Evolutionary conservation across 2,797 vertebrate species (phyloP), one percentile per base, ranked within the genome.

Genomic region (Micromesistius poutassou): DNA sequence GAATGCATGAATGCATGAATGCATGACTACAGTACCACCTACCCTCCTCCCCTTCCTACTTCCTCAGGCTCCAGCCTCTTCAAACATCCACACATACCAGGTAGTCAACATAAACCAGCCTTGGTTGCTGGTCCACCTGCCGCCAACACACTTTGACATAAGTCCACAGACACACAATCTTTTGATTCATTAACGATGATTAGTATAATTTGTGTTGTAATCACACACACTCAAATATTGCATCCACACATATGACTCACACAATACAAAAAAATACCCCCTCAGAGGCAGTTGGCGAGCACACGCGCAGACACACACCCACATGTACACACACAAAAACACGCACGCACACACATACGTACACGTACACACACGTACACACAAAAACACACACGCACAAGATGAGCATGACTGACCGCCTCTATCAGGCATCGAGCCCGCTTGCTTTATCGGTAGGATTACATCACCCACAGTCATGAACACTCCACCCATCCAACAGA

Each of bases 381-480:
- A 70, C 66, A 30, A 25, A 70, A 25, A 70, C 66, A 70, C 25
- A 70, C 66, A 30, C 66, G 14, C 66, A 70, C 25, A 30, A 25
- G 25, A 4, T 10, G 82, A 88, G 82, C 82, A 84, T 82, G 83
- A 9, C n/a, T 16, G 28, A 82, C 87, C 85, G 87, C 82, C 80
- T 88, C 84, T 77, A 86, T 90, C 86, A 89, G 86, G 87, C 88
- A 85, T 86, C 79, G 55, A 70, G 76, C 79, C 71, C 50, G 16
- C 50, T 66, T 77, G 81, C 91, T 93, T 93, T 91, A 94, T 92
- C 74, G 80, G 93, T 91, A 83, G 19, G 83, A 88, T 94, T 93
- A 94, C 93, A 93, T 94, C 93, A 94, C 85, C 85, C 81, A 16
- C 13, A 84, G 84, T 83, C 78, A 89, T 89, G 89, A 55, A 6